These are phyloP conservation scores for Prosopocoilus inquinatus DNA, from an alignment of 2,888 invertebrate genomes.

Conservation along the genomic window DNA sequence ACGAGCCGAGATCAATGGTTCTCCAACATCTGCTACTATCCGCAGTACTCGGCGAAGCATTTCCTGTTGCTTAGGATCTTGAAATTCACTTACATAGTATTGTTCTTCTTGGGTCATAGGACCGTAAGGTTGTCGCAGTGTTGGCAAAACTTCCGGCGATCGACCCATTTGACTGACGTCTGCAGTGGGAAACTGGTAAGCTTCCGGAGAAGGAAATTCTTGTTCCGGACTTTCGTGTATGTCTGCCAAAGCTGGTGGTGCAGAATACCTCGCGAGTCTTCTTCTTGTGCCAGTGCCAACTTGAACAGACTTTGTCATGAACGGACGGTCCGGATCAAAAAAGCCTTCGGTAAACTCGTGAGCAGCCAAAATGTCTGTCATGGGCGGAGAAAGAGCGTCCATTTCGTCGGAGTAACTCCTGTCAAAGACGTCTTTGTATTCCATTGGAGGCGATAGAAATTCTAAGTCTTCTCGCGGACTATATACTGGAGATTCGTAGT, in stretches of 20 bases:
- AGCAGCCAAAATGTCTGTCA: constrained; percentile 2
- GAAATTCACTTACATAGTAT: constrained; percentile 10
- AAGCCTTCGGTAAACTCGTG: constrained; percentile 11
- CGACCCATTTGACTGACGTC: not conserved
- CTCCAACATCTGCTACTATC: constrained; percentile 18
- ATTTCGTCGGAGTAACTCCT: not conserved
- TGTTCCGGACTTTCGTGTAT: not conserved
- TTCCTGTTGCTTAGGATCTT: constrained; percentile 19
- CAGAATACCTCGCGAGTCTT: not conserved
- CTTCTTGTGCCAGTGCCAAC: not conserved
- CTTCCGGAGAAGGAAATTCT: not conserved
- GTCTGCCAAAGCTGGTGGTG: not conserved
- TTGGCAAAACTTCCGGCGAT: not conserved
- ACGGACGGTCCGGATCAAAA: constrained; percentile 12
- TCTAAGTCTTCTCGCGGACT: not conserved
- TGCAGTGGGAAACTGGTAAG: constrained; percentile 1
- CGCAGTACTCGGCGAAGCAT: constrained; percentile 16
- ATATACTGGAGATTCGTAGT: constrained; percentile 11
- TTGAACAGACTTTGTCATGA: not conserved
- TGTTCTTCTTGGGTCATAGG: constrained; percentile 12
- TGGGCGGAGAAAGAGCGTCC: constrained; percentile 6
- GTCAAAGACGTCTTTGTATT: not conserved
- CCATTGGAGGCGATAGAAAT: too few species aligned
- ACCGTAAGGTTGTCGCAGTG: not conserved
- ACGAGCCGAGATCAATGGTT: not conserved